Conservation (phyloP, 2,888 invertebrate species). For the Limnephilus lunatus region DNA sequence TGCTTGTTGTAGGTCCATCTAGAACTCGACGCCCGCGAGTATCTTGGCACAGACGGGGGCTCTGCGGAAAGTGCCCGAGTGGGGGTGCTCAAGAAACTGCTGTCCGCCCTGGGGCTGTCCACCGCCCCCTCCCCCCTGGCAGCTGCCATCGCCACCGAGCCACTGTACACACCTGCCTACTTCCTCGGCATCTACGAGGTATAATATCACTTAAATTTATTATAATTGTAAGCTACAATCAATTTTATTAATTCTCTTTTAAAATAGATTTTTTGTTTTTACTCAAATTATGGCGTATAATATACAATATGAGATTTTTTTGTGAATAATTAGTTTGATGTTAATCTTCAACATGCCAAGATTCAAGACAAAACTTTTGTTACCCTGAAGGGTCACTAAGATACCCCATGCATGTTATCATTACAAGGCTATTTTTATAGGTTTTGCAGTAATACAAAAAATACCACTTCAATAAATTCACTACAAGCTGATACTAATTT, state of each 20-base stretch:
- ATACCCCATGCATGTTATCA: no score
- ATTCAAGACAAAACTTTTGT: no score
- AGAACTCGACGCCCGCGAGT: slow-evolving; percentile 84
- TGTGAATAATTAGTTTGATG: no score
- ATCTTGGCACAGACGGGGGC: slow-evolving; percentile 73
- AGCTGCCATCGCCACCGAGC: slow-evolving; percentile 67
- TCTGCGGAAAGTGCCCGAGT: slow-evolving; percentile 82
- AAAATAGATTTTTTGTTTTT: no score
- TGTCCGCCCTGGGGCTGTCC: slow-evolving; percentile 82
- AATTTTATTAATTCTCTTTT: background rate
- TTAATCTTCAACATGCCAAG: no score
- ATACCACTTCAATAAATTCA: no score
- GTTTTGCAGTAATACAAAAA: no score
- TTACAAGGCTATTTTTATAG: no score
- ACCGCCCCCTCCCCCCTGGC: slow-evolving; percentile 70
- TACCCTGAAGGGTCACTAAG: no score
- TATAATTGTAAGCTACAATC: background rate
- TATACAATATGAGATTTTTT: no score
- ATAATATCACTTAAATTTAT: slow-evolving; percentile 57
- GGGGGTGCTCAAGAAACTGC: slow-evolving; percentile 87
- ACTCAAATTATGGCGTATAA: no score
- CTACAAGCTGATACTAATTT: no score
- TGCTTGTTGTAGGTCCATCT: slow-evolving; percentile 82
- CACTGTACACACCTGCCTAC: slow-evolving; percentile 81
- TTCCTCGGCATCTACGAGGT: slow-evolving; percentile 91